Base-by-base conservation (phyloP, 2,888 invertebrate species). In the Malthinus flaveolus region DNA sequence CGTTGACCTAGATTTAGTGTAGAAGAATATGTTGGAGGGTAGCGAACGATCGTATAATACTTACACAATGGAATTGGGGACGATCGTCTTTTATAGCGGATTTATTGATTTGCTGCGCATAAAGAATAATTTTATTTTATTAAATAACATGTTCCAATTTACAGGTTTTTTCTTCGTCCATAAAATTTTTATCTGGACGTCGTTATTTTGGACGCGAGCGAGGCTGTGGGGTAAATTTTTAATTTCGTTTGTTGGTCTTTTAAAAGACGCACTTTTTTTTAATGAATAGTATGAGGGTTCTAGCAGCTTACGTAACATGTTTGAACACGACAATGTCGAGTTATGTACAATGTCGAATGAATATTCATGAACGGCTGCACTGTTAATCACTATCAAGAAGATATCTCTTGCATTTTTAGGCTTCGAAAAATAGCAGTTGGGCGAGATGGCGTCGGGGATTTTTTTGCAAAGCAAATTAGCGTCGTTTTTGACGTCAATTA, bases 51-150 rank as follows among this genome's bases (percentile, higher is more conserved):
- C 46, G 55, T 50, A 42, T 42, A 59, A 59, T 59, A 48, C 50
- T 49, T 56, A 51, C 55, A 55, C 59, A 55, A 56, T 50, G 56
- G 55, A 59, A 59, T 59, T 56, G 47, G 54, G 59, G 51, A 59
- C 56, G 55, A 59, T 55, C 49, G 59, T 53, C 51, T 59, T 59
- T 56, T 55, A 55, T 56, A 49, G 47, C 53, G 58, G 45, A 58
- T 52, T 58, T 58, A 58, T 58, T 53, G 58, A 58, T 58, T 58
- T 52, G 51, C 58, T 58, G 58, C 58, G 58, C 58, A 53, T 53
- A 58, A 57, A 58, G 47, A 42, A 53, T 58, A 48, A 57, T 57
- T 57, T 57, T 50, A 39, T 50, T 50, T 56, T 56, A 46, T 56
- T 46, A 50, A 36, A 31, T 51, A 49, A 49, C 47, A 42, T 49